A percentile compares a stretch with the other conserved stretches of the same genome.
Conservation (phyloP, 2,888 invertebrate genomes). For the Ornithoptera alexandrae region DNA sequence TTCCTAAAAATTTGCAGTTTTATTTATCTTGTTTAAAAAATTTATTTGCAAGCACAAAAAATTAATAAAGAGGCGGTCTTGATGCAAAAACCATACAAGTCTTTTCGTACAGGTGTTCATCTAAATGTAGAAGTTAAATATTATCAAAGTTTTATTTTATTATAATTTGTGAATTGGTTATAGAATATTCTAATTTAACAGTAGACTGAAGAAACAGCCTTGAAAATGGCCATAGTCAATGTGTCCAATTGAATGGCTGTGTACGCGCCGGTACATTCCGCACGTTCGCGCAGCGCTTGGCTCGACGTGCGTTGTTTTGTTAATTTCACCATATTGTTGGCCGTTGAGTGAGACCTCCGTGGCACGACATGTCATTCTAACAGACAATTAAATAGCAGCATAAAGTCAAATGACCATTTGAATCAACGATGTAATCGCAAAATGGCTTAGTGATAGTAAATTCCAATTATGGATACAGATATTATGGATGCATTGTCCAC, state of each 20-base stretch:
- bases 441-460: too few species aligned
- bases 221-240: slow-evolving; percentile 31
- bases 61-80: too few species aligned
- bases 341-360: slow-evolving; percentile 32
- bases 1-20: too few species aligned
- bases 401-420: slow-evolving; percentile 1
- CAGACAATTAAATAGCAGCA: slow-evolving; percentile 9
- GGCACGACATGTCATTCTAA: slow-evolving; percentile 3
- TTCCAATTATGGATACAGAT: too few species aligned
- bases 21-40: too few species aligned
- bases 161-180: not conserved
- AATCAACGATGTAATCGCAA: not conserved
- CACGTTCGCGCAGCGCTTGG: slow-evolving; percentile 32
- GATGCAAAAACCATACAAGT: too few species aligned
- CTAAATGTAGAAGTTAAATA: too few species aligned
- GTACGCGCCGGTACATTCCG: slow-evolving; percentile 37
- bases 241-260: slow-evolving; percentile 29
- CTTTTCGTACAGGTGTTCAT: too few species aligned
- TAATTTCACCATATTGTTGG: slow-evolving; percentile 40
- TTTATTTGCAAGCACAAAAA: too few species aligned
- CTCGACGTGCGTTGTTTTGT: slow-evolving; percentile 41
- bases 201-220: slow-evolving; percentile 25
- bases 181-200: slow-evolving; percentile 5
- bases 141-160: not conserved
- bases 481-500: too few species aligned